Conservation (phyloP, 2,113 vertebrate genomes). For the Boleophthalmus pectinirostris region DNA sequence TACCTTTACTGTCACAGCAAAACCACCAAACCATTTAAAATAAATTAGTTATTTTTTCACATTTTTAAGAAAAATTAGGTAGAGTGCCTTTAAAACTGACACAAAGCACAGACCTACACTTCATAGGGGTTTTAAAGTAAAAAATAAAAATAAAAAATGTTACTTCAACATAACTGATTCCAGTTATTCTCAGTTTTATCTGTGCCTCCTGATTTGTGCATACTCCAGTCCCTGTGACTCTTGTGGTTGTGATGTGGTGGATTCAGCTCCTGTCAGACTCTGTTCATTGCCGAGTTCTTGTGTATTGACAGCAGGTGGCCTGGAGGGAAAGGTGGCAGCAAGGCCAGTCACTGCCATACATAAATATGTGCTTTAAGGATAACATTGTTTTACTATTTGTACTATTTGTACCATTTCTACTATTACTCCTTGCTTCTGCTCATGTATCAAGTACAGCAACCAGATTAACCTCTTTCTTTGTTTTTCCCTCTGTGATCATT, state of each 20-base stretch:
- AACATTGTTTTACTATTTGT: too few relatives aligned
- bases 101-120: too few relatives aligned
- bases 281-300: neutral
- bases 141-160: too few relatives aligned
- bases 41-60: too few relatives aligned
- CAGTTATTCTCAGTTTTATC: neutral
- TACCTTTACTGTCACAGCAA: too few relatives aligned
- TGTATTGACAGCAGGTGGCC: constrained; percentile 56
- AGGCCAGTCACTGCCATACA: constrained; percentile 42
- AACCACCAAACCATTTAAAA: too few relatives aligned
- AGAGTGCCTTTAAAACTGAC: too few relatives aligned
- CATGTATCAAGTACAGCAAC: too few relatives aligned
- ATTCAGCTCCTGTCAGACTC: constrained; percentile 33
- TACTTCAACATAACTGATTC: too few relatives aligned
- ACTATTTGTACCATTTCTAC: too few relatives aligned
- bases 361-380: constrained; percentile 32
- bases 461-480: neutral
- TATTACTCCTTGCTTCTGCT: neutral
- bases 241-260: constrained; percentile 26
- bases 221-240: neutral
- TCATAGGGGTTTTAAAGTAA: too few relatives aligned
- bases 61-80: too few relatives aligned
- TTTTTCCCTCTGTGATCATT: neutral
- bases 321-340: constrained; percentile 54
- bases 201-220: neutral